Evolutionary conservation across 2,113 vertebrate genomes (phyloP).

Genomic region (Philantomba maxwellii): DNA sequence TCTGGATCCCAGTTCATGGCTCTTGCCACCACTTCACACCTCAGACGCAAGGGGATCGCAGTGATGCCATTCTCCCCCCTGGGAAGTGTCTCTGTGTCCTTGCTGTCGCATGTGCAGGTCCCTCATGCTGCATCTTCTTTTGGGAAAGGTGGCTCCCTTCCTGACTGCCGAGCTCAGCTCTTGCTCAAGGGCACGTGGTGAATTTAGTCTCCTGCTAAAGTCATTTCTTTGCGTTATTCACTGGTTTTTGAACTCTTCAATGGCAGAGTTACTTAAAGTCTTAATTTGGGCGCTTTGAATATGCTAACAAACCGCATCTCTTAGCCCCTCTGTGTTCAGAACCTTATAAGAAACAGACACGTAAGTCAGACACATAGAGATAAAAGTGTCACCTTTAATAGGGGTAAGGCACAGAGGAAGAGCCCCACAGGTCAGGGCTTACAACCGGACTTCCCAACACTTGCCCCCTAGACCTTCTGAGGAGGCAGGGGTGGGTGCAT

Average conservation of each 20-base stretch:
- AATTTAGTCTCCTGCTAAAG: neutral
- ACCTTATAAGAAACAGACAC: neutral
- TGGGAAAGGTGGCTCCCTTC: neutral
- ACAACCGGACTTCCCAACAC: neutral
- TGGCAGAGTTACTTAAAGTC: neutral
- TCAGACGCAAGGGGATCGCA: neutral
- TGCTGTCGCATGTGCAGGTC: neutral
- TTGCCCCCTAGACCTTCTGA: neutral
- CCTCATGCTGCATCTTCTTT: neutral
- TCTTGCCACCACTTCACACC: neutral
- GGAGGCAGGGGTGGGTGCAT: neutral
- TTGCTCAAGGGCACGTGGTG: neutral
- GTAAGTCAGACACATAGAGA: neutral
- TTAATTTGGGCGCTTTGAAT: neutral
- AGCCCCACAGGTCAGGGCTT: neutral
- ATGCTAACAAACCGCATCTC: neutral
- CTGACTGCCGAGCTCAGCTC: neutral
- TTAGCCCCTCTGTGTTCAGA: neutral
- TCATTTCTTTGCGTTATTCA: neutral
- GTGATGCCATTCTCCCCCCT: neutral
- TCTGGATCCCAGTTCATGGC: neutral
- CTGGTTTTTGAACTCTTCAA: slow-evolving; percentile 10
- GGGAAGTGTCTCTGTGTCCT: neutral
- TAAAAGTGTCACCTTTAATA: neutral
- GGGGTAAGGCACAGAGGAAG: neutral